Evolutionary conservation across 1,140 invertebrate genomes (phyloP).

Genomic region (Formica exsecta): DNA sequence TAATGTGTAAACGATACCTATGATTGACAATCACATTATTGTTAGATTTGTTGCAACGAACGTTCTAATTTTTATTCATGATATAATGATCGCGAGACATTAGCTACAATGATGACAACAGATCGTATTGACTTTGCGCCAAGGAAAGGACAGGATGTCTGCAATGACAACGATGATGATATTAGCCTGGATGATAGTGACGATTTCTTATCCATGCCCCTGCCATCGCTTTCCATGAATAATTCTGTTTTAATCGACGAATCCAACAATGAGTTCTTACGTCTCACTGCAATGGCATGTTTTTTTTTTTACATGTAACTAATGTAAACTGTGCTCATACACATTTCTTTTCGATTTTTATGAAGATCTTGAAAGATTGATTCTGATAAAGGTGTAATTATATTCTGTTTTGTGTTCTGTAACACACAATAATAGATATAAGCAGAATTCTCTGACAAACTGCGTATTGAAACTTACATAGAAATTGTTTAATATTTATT

Average conservation of each 20-base stretch:
- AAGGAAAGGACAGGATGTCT: constrained; percentile 66
- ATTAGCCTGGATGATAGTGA: constrained; percentile 64
- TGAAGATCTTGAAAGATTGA: neutral
- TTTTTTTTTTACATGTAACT: constrained; percentile 18
- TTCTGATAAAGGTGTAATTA: neutral
- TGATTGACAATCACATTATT: neutral
- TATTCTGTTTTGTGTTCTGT: neutral
- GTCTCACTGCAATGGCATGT: constrained; percentile 76
- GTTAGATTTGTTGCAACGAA: constrained; percentile 26
- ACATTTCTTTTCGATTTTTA: neutral
- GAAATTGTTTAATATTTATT: neutral
- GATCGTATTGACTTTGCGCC: constrained; percentile 69
- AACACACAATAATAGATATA: neutral
- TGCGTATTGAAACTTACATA: neutral
- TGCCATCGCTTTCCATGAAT: constrained; percentile 71
- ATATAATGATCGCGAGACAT: neutral
- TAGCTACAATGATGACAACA: constrained; percentile 65
- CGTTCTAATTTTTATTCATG: constrained; percentile 54
- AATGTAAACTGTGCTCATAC: neutral
- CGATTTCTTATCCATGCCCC: constrained; percentile 65
- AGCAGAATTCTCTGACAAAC: neutral
- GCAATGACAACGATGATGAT: constrained; percentile 56
- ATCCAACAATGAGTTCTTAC: constrained; percentile 75
- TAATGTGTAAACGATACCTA: neutral
- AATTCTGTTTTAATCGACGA: constrained; percentile 57